Conservation (phyloP, 2,888 invertebrate species). For the Arenicola marina region DNA sequence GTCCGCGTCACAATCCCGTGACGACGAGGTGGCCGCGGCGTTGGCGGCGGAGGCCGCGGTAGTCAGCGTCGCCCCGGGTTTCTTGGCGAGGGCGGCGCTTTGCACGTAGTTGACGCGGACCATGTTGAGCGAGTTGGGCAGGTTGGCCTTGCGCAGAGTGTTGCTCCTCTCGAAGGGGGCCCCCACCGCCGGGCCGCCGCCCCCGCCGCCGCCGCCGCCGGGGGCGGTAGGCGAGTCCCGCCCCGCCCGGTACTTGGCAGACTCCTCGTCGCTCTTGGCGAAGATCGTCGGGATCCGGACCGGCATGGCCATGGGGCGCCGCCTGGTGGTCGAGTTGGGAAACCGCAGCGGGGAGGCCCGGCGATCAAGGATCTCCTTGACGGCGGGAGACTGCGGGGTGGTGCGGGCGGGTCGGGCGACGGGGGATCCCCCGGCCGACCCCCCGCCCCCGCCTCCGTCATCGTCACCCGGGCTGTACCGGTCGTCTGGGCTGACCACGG, state of each 20-base stretch:
- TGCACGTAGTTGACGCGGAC: too few relatives aligned
- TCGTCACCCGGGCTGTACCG: not conserved
- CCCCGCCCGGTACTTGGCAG: slow-evolving; percentile 15
- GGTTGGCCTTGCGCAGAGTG: too few relatives aligned
- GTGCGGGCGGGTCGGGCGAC: too few relatives aligned
- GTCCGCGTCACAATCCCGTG: too few relatives aligned
- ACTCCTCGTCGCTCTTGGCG: slow-evolving; percentile 37
- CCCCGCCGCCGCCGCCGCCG: not conserved
- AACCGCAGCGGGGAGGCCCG: slow-evolving; percentile 43
- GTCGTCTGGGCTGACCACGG: not conserved
- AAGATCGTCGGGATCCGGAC: slow-evolving; percentile 49
- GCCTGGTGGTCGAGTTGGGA: slow-evolving; percentile 35
- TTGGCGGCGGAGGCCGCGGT: too few relatives aligned
- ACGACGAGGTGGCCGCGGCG: too few relatives aligned
- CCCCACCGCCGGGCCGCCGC: not conserved
- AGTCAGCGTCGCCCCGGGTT: too few relatives aligned
- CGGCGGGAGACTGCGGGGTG: not conserved
- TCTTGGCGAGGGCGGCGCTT: too few relatives aligned
- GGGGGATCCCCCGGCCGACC: too few relatives aligned
- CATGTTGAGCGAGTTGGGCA: slow-evolving; percentile 46
- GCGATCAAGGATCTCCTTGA: slow-evolving; percentile 31
- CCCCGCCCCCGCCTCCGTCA: too few relatives aligned
- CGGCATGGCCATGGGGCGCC: slow-evolving; percentile 36
- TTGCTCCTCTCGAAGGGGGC: too few relatives aligned
- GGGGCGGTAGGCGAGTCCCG: not conserved